phyloP scores from a whole-genome alignment of 1,140 invertebrate species.

The Drosophila santomea region DNA sequence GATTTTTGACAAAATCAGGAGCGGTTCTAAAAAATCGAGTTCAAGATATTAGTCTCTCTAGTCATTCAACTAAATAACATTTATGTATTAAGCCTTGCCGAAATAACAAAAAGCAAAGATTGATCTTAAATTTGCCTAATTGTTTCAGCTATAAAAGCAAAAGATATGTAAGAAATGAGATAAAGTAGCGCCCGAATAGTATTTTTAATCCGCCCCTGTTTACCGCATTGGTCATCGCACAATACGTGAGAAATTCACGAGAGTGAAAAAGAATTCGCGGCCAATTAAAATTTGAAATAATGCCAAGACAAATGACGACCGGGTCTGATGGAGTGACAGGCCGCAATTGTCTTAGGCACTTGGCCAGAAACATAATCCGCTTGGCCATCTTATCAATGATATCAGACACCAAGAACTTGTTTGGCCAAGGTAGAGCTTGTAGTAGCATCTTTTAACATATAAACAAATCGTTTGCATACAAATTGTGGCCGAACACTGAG shows the following conservation, averaged over 20 bases:
- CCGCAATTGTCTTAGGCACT: slow-evolving; percentile 42
- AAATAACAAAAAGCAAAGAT: no score
- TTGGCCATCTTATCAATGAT: slow-evolving; percentile 68
- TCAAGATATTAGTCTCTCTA: neutral
- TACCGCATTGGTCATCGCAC: slow-evolving; percentile 4
- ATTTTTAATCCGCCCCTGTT: slow-evolving; percentile 9
- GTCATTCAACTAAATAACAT: no score
- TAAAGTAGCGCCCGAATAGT: neutral
- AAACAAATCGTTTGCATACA: slow-evolving; percentile 68
- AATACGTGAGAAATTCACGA: slow-evolving; percentile 60
- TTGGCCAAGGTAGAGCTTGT: slow-evolving; percentile 39
- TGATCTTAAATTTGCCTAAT: neutral
- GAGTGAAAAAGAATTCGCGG: slow-evolving; percentile 34
- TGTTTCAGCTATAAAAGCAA: neutral
- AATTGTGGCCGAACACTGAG: slow-evolving; percentile 25
- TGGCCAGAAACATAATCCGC: slow-evolving; percentile 25
- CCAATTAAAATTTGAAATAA: slow-evolving; percentile 73
- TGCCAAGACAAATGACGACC: slow-evolving; percentile 66
- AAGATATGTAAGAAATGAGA: no score
- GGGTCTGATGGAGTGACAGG: slow-evolving; percentile 55
- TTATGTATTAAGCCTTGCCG: no score
- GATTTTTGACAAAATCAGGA: slow-evolving; percentile 5
- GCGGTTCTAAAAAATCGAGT: neutral
- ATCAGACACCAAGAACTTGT: slow-evolving; percentile 66
- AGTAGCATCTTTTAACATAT: slow-evolving; percentile 35